phyloP scores from a whole-genome alignment of 1,140 invertebrate genomes.

The Mya arenaria region DNA sequence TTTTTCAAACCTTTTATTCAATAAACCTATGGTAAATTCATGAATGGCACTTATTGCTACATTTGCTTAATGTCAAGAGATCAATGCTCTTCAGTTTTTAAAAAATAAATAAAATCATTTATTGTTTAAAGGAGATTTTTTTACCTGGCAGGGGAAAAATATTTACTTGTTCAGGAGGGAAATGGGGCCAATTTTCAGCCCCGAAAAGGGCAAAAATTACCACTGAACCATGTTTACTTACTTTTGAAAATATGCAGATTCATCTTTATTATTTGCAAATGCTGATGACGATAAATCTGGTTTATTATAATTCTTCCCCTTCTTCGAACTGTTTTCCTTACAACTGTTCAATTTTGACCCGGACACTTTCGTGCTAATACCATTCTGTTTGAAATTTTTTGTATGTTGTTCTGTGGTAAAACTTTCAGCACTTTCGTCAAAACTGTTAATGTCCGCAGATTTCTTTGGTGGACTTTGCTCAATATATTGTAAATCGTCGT shows the following conservation, averaged over 20 bases:
- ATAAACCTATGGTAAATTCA: no score
- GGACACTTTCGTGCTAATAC: slow-evolving; percentile 62
- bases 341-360: slow-evolving; percentile 75
- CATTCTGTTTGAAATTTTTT: slow-evolving; percentile 74
- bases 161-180: no score
- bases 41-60: no score
- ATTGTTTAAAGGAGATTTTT: no score
- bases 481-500: slow-evolving; percentile 78
- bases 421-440: slow-evolving; percentile 77
- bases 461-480: slow-evolving; percentile 76
- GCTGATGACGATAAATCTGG: slow-evolving; percentile 70
- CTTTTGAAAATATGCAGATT: slow-evolving; percentile 63
- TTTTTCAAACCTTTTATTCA: no score
- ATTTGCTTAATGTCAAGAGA: no score
- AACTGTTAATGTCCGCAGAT: slow-evolving; percentile 77
- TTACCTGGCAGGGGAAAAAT: no score
- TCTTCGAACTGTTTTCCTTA: slow-evolving; percentile 75
- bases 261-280: slow-evolving; percentile 79
- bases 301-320: slow-evolving; percentile 77
- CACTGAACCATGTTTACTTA: slow-evolving; percentile 7
- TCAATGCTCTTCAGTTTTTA: no score
- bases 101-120: no score
- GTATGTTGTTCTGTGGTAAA: slow-evolving; percentile 74
- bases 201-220: no score
- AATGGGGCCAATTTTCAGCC: no score